Evolutionary conservation across 2,888 invertebrate species (phyloP).

Genomic region (Troilus luridus): DNA sequence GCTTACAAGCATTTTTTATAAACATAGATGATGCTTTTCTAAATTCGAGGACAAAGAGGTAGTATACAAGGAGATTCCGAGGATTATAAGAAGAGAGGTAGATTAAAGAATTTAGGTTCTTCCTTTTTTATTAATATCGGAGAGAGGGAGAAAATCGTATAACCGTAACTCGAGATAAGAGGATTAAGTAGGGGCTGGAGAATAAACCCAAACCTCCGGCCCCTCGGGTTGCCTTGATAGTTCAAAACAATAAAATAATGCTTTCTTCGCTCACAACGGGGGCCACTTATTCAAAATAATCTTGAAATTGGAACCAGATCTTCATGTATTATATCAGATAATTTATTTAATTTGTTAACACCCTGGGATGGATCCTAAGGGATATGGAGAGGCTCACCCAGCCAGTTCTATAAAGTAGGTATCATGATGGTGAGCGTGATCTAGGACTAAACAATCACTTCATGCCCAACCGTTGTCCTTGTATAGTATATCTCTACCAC

Average conservation of each 20-base stretch:
- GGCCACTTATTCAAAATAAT: not conserved
- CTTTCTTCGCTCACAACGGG: not conserved
- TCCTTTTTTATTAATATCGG: slow-evolving; percentile 47
- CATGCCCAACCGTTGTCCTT: too few species aligned
- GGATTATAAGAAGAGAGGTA: slow-evolving; percentile 16
- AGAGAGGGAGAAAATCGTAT: slow-evolving; percentile 47
- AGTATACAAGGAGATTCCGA: not conserved
- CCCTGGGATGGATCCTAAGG: too few species aligned
- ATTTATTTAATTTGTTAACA: too few species aligned
- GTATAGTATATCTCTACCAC: too few species aligned
- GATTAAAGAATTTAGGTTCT: slow-evolving; percentile 37
- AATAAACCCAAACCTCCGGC: slow-evolving; percentile 27
- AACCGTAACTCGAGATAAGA: slow-evolving; percentile 47
- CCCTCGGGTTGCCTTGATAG: not conserved
- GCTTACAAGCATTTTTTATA: not conserved
- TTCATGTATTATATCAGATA: not conserved
- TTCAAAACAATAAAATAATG: slow-evolving; percentile 33
- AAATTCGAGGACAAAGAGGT: not conserved
- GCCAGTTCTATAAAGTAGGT: too few species aligned
- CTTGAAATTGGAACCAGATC: not conserved
- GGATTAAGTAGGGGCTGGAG: slow-evolving; percentile 28
- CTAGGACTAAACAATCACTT: too few species aligned
- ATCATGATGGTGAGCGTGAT: too few species aligned
- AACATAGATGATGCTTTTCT: not conserved
- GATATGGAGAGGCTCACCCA: too few species aligned